Base-by-base conservation (phyloP, 2,888 invertebrate genomes). In the Oscheius onirici region DNA sequence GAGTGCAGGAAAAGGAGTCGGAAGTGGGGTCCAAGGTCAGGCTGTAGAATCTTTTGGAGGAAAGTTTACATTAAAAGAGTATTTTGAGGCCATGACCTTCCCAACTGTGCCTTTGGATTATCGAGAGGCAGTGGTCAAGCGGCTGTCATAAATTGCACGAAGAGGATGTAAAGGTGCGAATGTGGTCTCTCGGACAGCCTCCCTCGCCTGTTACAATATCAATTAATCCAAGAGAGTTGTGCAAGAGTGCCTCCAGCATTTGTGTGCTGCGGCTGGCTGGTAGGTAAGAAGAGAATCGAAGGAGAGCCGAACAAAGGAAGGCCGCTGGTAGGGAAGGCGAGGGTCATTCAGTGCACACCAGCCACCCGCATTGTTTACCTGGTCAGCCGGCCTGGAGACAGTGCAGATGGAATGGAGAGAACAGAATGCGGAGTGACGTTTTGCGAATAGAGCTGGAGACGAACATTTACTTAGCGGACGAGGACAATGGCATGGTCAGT, bases 331-430 rank as follows among this genome's bases (percentile, higher is more conserved):
- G 66, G 61, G 43, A 54, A 61, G 61, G 61, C 13, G 61, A 34
- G 58, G 49, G 66, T 51, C 66, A 66, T 52, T 66, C 52, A 66
- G 54, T 66, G 52, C 52, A 52, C 66, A 66, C 66, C 66, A 54
- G 52, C 52, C 49, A 61, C 5, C n/a, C 61, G 66, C 66, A 52
- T 66, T 66, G 66, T 66, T 66, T 66, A 66, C 66, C 66, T 66
- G 66, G 66, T 66, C 66, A 66, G 52, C 34, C 22, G 41, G 41
- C 52, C 34, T 34, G 54, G 34, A 28, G 41, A 20, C 34, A 20
- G 13, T 28, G 40, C 49, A 20, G 10, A 10, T 13, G 26, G 22
- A 17, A 20, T 17, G 24, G 49, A 66, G 66, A 54, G 8, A 40
- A 41, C 54, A 52, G 41, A 66, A 15, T 34, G 49, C 26, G 15